Evolutionary conservation across 2,797 vertebrate species (phyloP), one percentile per base, ranked within the genome.

Genomic region (Spinus olivaceus): DNA sequence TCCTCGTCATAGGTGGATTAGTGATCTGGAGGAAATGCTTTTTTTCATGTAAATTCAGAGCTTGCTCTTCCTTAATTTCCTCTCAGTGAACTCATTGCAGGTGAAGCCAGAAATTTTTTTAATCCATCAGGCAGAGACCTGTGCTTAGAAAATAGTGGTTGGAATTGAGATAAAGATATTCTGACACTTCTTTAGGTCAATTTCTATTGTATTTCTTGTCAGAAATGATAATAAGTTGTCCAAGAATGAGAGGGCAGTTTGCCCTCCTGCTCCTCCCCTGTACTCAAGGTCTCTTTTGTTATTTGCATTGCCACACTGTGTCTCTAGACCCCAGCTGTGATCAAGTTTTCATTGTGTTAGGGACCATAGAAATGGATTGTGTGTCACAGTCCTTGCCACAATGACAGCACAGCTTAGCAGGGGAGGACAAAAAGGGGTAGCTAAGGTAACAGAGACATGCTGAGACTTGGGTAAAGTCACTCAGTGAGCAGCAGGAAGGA

Each of bases 371-470:
- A 91, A 74, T 67, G 54, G 65, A 61, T 50, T 80, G 64, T 64
- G 18, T 65, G 74, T 28, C 86, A 73, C 50, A 84, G 60, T 33
- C 49, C 47, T 66, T 66, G 81, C 28, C 92, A 79, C 69, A 92
- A 6, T 56, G 54, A 35, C 49, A 83, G 57, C 47, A 71, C n/a
- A 60, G 46, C 86, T 81, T 71, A 71, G 46, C 47, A 66, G 41
- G 23, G 24, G 35, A 94, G 78, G 72, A 86, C 64, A 85, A 94
- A 92, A 88, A 82, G 20, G 71, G 32, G 84, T 83, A 87, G 64
- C 71, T 77, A 78, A 70, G 46, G 78, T 60, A 94, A 93, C 51
- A 93, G 64, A 76, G 60, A 37, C 49, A 25, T 47, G 39, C 76
- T 82, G 72, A 42, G 65, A 28, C 64, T 76, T 79, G 28, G 59